Percentiles rank a stretch among this genome's conserved stretches.
Evolutionary conservation across 2,888 invertebrate species (phyloP).

Genomic region (Rhodophaea formosa): DNA sequence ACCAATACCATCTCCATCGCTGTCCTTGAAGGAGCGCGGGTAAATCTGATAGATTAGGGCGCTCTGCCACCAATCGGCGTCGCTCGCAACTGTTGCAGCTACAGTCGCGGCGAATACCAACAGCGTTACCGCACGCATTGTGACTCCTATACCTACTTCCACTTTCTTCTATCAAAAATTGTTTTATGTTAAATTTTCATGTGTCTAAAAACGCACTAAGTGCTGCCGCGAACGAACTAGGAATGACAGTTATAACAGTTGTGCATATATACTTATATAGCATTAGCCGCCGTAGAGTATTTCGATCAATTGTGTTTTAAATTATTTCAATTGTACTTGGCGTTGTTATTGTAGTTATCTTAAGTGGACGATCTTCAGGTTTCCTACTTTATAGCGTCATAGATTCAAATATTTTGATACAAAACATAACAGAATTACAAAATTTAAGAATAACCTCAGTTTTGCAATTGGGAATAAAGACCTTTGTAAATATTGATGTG

Average conservation of each 20-base stretch:
- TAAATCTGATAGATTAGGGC: slow-evolving; percentile 89
- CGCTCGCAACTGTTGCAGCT: slow-evolving; percentile 29
- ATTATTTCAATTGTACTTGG: background rate
- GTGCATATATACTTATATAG: background rate
- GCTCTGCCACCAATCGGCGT: slow-evolving; percentile 87
- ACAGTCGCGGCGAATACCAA: slow-evolving; percentile 23
- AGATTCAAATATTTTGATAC: background rate
- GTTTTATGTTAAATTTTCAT: background rate
- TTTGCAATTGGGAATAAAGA: no score
- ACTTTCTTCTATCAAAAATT: background rate
- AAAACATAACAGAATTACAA: no score
- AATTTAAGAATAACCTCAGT: no score
- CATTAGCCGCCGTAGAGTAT: background rate
- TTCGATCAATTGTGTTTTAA: background rate
- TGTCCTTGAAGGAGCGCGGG: slow-evolving; percentile 88
- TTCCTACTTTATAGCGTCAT: background rate
- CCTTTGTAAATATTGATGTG: no score
- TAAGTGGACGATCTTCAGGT: background rate
- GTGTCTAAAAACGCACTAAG: background rate
- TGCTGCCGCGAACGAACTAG: no score
- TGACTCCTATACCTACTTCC: background rate
- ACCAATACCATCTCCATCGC: slow-evolving; percentile 87
- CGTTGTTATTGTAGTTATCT: background rate
- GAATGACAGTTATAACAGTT: background rate
- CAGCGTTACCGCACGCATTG: slow-evolving; percentile 26